Conservation (phyloP, 2,113 vertebrate genomes). For the Oreochromis aureus region DNA sequence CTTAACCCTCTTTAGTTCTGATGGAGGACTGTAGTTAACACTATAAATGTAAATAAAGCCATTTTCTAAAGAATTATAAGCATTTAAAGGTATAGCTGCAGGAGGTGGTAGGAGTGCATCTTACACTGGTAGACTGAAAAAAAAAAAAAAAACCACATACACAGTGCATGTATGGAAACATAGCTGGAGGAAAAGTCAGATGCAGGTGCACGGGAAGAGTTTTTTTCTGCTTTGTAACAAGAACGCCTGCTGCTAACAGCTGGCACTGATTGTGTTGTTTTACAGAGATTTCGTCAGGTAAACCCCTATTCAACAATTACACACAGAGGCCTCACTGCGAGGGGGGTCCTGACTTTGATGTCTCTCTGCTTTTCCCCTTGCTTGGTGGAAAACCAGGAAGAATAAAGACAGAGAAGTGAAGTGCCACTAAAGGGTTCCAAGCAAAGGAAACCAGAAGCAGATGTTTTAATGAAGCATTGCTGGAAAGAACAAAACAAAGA, state of each 20-base stretch:
- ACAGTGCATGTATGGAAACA: not conserved
- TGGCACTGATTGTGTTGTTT: slow-evolving; percentile 50
- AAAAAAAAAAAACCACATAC: not conserved
- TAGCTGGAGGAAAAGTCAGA: not conserved
- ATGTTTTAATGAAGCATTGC: slow-evolving; percentile 2
- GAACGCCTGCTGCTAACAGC: slow-evolving; percentile 44
- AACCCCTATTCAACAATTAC: slow-evolving; percentile 49
- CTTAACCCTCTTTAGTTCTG: not conserved
- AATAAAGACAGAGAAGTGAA: slow-evolving; percentile 52
- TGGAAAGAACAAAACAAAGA: not conserved
- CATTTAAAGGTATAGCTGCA: not conserved
- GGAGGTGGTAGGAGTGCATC: not conserved
- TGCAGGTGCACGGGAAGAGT: not conserved
- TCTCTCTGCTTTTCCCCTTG: slow-evolving; percentile 2
- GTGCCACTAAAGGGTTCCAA: slow-evolving; percentile 50
- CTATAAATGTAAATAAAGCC: not conserved
- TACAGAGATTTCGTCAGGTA: slow-evolving; percentile 33
- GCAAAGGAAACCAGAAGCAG: slow-evolving; percentile 51
- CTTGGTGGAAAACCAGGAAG: slow-evolving; percentile 32
- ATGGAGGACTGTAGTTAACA: not conserved
- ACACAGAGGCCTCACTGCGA: slow-evolving; percentile 22
- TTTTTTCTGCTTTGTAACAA: slow-evolving; percentile 6
- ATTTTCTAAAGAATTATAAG: not conserved
- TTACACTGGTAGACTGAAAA: not conserved
- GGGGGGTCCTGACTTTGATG: slow-evolving; percentile 47